phyloP scores from a whole-genome alignment of 2,888 invertebrate species.

The Acanthosepion lycidas region DNA sequence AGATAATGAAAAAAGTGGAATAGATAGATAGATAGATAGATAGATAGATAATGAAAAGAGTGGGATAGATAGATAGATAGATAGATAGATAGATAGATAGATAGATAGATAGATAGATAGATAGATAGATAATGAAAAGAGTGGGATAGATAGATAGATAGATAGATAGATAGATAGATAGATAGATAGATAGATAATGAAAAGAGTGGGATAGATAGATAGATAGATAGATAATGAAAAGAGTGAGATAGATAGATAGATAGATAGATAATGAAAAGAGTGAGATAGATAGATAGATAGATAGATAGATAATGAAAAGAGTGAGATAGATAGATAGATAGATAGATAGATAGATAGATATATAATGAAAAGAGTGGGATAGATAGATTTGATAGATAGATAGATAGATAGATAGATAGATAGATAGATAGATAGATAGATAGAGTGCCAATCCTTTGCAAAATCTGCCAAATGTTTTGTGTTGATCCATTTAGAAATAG shows the following conservation, averaged over 20 bases:
- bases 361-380: not conserved
- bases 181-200: not conserved
- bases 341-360: not conserved
- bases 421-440: not conserved
- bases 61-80: too few species aligned
- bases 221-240: not conserved
- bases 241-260: not conserved
- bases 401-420: not conserved
- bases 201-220: not conserved
- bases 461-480: too few species aligned
- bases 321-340: not conserved
- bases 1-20: too few species aligned
- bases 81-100: not conserved
- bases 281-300: not conserved
- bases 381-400: not conserved
- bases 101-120: not conserved
- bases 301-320: not conserved
- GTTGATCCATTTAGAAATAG: too few species aligned
- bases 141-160: not conserved
- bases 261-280: not conserved
- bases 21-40: not conserved
- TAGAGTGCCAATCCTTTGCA: not conserved
- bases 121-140: not conserved
- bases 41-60: too few species aligned
- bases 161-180: not conserved